Percentiles rank a stretch among this genome's conserved stretches.
Evolutionary conservation across 1,140 invertebrate species (phyloP).

Genomic region (Trachelipus rathkii): DNA sequence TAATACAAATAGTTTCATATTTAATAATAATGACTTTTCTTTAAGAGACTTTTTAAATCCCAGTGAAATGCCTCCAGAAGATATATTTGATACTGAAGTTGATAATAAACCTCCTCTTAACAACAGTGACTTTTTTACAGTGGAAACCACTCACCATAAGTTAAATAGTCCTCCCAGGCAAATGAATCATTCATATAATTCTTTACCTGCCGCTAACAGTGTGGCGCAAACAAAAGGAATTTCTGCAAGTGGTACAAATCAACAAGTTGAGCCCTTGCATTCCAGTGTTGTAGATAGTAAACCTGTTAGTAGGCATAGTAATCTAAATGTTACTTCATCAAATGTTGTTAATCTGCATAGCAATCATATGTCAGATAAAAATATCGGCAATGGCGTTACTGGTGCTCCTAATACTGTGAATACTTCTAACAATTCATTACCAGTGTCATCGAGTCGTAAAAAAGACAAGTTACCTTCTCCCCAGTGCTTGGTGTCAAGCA

Average conservation of each 20-base stretch:
- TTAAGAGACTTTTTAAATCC: constrained; percentile 39
- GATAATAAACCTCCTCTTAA: constrained; percentile 27
- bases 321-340: neutral
- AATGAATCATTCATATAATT: neutral
- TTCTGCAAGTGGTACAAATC: neutral
- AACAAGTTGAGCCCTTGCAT: neutral
- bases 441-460: constrained; percentile 10
- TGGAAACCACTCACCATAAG: neutral
- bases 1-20: constrained; percentile 37
- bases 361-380: neutral
- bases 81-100: constrained; percentile 42
- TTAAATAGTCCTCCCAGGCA: neutral
- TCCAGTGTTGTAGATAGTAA: neutral
- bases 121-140: constrained; percentile 24
- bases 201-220: neutral
- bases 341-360: neutral
- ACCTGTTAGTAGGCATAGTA: neutral
- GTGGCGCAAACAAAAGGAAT: neutral
- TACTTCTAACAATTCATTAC: constrained; percentile 1
- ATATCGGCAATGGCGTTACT: neutral
- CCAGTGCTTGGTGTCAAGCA: neutral
- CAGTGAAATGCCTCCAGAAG: constrained; percentile 40
- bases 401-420: neutral
- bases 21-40: constrained; percentile 42
- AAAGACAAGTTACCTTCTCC: constrained; percentile 9